Evolutionary conservation across 2,113 vertebrate species (phyloP).

Genomic region (Accipiter virgatus): DNA sequence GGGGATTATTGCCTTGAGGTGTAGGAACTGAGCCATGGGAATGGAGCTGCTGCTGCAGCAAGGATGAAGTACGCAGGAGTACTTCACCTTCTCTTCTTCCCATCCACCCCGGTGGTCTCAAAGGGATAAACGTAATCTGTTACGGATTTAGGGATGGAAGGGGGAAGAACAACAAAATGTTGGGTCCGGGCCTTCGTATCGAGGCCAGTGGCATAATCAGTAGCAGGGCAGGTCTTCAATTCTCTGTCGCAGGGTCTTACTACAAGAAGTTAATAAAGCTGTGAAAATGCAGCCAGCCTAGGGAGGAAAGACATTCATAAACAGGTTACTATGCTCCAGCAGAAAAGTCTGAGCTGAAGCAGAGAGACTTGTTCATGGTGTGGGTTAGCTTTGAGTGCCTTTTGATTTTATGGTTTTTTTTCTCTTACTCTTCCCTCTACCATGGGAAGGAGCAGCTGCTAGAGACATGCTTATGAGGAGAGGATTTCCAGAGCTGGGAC

Average conservation of each 20-base stretch:
- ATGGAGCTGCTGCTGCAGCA: fast-evolving
- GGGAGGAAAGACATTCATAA: neutral
- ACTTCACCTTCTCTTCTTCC: neutral
- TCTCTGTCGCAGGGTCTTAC: neutral
- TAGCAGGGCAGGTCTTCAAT: neutral
- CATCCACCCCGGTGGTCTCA: neutral
- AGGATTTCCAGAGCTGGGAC: neutral
- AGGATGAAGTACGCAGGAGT: neutral
- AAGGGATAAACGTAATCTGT: neutral
- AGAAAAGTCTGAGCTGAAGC: neutral
- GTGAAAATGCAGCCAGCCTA: neutral
- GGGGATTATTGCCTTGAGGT: neutral
- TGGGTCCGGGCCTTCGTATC: neutral
- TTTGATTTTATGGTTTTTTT: neutral
- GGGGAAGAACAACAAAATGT: neutral
- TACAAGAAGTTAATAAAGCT: neutral
- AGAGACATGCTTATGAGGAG: neutral
- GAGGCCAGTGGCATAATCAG: neutral
- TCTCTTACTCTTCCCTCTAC: neutral
- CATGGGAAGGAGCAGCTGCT: neutral
- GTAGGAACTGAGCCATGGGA: neutral
- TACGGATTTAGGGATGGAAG: neutral
- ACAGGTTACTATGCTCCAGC: neutral
- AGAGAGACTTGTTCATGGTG: neutral
- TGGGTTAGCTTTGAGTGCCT: neutral